Percentiles rank a stretch among this genome's conserved stretches.
Conservation (phyloP, 1,140 invertebrate species). For the Tribolium madens region DNA sequence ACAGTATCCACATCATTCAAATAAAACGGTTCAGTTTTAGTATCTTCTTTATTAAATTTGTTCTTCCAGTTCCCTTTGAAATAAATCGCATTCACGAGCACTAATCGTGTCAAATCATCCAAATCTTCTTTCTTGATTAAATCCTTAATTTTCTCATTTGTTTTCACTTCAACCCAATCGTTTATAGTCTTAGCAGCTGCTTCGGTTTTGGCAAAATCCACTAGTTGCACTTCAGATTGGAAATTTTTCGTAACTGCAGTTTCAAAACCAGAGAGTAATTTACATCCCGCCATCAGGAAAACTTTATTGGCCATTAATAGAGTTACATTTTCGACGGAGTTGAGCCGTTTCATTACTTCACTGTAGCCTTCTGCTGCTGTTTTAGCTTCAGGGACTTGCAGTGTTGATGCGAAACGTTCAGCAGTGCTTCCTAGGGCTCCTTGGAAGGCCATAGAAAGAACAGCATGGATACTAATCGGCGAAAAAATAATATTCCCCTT, state of each 20-base stretch:
- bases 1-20: slow-evolving; percentile 64
- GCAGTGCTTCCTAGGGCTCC: slow-evolving; percentile 71
- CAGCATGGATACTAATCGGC: slow-evolving; percentile 66
- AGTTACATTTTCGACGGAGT: slow-evolving; percentile 66
- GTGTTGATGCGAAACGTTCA: slow-evolving; percentile 66
- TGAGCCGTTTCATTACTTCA: slow-evolving; percentile 62
- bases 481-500: slow-evolving; percentile 64
- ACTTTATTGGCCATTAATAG: slow-evolving; percentile 75
- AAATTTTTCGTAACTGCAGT: slow-evolving; percentile 58
- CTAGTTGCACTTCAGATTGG: slow-evolving; percentile 67
- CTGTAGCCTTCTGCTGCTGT: slow-evolving; percentile 62
- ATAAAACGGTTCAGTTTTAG: slow-evolving; percentile 68
- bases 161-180: slow-evolving; percentile 79
- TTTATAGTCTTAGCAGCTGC: slow-evolving; percentile 72
- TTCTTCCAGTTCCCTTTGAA: slow-evolving; percentile 67
- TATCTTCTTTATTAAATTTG: slow-evolving; percentile 68
- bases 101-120: slow-evolving; percentile 70
- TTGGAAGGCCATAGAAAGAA: slow-evolving; percentile 66
- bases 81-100: slow-evolving; percentile 80
- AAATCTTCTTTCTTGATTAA: slow-evolving; percentile 72
- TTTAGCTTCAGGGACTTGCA: slow-evolving; percentile 52
- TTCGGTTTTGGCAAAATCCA: slow-evolving; percentile 69
- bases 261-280: slow-evolving; percentile 68
- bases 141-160: slow-evolving; percentile 79
- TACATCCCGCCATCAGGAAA: slow-evolving; percentile 68